Base-by-base conservation (phyloP, 2,797 vertebrate species). In the Dendrocincla tyrannina region DNA sequence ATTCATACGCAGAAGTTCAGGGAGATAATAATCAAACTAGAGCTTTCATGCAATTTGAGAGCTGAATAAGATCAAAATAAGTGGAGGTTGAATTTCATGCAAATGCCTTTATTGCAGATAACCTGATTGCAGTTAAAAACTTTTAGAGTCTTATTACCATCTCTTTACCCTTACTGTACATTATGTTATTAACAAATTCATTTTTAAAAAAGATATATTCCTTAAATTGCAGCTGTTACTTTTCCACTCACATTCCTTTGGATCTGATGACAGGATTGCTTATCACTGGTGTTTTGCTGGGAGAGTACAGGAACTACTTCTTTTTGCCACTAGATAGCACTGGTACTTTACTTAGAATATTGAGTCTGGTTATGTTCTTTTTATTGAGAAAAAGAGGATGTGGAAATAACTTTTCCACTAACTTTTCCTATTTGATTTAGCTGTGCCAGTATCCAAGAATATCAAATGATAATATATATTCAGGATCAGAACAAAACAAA, bases 311-410 rank as follows among this genome's bases (percentile, higher is more conserved):
- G 33, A 90, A 69, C 92, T 96, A 82, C 89, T 91, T 37, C 32
- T 86, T 96, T 77, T 49, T 58, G 85, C 97, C 98, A 96, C 96
- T 98, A 98, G 98, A 92, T 98, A 97, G 97, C 91, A 95, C 94
- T 96, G 94, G 86, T 88, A 95, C 93, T 91, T 91, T 95, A 88
- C 85, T 95, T 93, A 91, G 11, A 72, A 46, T 76, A 70, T 66
- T 47, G 47, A 55, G n/a, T 68, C 42, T 33, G 55, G 14, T 50
- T 66, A 39, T 72, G 33, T 92, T 72, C 47, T 89, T 93, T 94
- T 74, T 50, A 42, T 32, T 76, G 62, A 73, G 69, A 95, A 37
- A 19, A 66, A 53, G 11, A 47, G 19, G 46, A 73, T 37, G 35
- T 82, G 49, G 55, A 88, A 85, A 25, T 77, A 59, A 49, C 50